Evolutionary conservation across 2,888 invertebrate genomes (phyloP), one percentile per base, ranked within the genome.

Genomic region (Prionchulus punctatus): DNA sequence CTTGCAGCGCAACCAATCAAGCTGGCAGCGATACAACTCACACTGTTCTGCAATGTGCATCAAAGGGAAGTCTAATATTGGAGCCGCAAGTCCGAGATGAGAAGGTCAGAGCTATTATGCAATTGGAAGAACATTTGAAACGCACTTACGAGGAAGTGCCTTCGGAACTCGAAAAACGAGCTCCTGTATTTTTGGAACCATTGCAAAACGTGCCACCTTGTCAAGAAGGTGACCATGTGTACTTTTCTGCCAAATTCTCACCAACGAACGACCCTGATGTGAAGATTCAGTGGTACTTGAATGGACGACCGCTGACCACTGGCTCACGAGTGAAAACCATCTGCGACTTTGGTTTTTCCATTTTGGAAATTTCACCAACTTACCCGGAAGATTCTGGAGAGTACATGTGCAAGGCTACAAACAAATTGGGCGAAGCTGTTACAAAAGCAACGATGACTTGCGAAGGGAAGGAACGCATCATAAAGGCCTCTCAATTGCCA

Each of bases 331-430:
- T 91, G 63, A 92, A 92, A 74, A 91, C 92, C 0, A 89, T 91
- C 64, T 88, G 90, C 68, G 94, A 96, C 71, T 94, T 96, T 74
- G 94, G 96, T 55, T 92, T 89, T 71, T 92, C 94, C 3, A 91
- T 94, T 64, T 79, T 98, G 60, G 96, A 96, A 77, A 84, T 96
- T 56, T 83, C 86, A 50, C 91, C 90, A 60, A 87, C 91, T 58
- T 89, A 90, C 67, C 86, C 86, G 72, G 81, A 90, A 56, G 96
- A 96, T 72, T 84, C 62, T 28, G 68, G 68, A 52, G 67, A 66
- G 50, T 65, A 64, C 61, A 60, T 61, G 30, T 64, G 63, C 57
- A 59, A 63, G 30, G 66, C 65, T 12, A 58, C 61, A 43, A 66
- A 66, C 58, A n/a, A 57, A 1, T 21, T 58, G 26, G 69, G 69